phyloP scores from a whole-genome alignment of 2,888 invertebrate species.

The Smittia aterrima region DNA sequence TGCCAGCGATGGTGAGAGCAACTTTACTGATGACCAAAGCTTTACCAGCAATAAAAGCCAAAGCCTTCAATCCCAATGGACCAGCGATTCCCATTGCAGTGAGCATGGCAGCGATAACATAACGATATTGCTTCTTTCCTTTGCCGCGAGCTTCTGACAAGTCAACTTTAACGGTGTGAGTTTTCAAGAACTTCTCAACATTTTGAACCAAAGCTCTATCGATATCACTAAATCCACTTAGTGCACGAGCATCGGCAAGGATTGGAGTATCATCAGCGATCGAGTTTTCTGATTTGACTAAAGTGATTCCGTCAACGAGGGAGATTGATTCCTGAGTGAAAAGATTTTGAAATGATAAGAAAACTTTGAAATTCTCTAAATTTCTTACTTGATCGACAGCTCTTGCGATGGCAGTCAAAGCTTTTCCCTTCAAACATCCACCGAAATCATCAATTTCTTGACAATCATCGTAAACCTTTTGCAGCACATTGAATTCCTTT shows the following conservation, averaged over 20 bases:
- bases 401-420: constrained; percentile 59
- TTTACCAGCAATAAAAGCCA: constrained; percentile 69
- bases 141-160: constrained; percentile 52
- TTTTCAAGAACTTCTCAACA: constrained; percentile 62
- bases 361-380: neutral
- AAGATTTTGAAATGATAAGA: neutral
- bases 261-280: constrained; percentile 52
- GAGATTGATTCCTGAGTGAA: constrained; percentile 59
- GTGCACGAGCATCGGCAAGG: constrained; percentile 59
- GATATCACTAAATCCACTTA: constrained; percentile 58
- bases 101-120: constrained; percentile 62
- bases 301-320: constrained; percentile 60
- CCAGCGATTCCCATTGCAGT: constrained; percentile 68
- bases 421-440: constrained; percentile 63
- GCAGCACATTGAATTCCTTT: constrained; percentile 60
- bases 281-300: constrained; percentile 61
- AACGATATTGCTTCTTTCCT: constrained; percentile 51
- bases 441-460: constrained; percentile 61
- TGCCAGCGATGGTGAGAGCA: constrained; percentile 69
- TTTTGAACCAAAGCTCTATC: constrained; percentile 56
- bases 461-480: constrained; percentile 64
- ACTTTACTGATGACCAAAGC: constrained; percentile 72
- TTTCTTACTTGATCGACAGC: constrained; percentile 59
- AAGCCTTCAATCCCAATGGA: constrained; percentile 66
- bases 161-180: constrained; percentile 65